A percentile compares a stretch with the other conserved stretches of the same genome.
Evolutionary conservation across 2,888 invertebrate species (phyloP).

Genomic region (Phragmatobia fuliginosa): DNA sequence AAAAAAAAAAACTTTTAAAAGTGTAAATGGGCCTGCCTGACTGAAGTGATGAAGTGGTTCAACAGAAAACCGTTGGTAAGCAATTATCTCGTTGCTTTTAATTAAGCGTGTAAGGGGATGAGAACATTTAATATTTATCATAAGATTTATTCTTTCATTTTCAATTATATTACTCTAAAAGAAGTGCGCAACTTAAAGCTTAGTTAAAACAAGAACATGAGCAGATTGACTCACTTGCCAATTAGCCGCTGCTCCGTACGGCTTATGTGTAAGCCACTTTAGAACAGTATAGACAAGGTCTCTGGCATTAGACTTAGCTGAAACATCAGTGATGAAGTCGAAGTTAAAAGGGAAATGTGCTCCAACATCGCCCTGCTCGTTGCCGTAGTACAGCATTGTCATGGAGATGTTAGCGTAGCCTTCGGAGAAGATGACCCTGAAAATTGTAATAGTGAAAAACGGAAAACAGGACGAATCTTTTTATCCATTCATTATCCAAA

Average conservation of each 20-base stretch:
- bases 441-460: neutral
- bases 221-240: conserved; percentile 86
- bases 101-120: too few relatives aligned
- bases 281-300: conserved; percentile 83
- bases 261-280: conserved; percentile 87
- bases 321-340: conserved; percentile 84
- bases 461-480: neutral
- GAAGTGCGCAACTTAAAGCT: too few relatives aligned
- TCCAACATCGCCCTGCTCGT: conserved; percentile 72
- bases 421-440: conserved; percentile 87
- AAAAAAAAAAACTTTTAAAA: too few relatives aligned
- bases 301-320: conserved; percentile 74
- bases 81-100: too few relatives aligned
- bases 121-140: too few relatives aligned
- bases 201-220: neutral
- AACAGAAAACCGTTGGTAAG: neutral
- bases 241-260: conserved; percentile 86
- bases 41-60: too few relatives aligned
- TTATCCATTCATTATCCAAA: neutral
- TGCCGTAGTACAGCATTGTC: conserved; percentile 88
- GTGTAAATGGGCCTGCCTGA: neutral
- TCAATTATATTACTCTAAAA: too few relatives aligned
- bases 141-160: too few relatives aligned
- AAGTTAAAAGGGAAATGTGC: conserved; percentile 90
- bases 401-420: conserved; percentile 85